Conservation (phyloP, 2,797 vertebrate genomes). For the Mionectes olivaceus region DNA sequence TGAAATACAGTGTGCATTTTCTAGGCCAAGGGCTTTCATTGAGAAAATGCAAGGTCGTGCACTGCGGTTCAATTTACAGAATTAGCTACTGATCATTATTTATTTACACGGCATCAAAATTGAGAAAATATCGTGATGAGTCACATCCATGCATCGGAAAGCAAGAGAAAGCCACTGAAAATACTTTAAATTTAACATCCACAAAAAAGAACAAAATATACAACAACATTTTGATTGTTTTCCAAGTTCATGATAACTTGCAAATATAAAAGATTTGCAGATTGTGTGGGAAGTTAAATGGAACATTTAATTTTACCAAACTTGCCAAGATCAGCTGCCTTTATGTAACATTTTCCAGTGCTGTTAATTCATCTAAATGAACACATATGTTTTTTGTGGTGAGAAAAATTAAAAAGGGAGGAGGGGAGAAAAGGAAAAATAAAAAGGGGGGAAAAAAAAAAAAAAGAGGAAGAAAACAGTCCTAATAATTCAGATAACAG, state of each 20-base stretch:
- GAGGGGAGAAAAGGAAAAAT: not conserved
- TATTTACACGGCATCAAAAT: not conserved
- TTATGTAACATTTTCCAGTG: not conserved
- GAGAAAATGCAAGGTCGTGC: not conserved
- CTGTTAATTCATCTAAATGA: not conserved
- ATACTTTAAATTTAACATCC: not conserved
- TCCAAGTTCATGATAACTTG: not conserved
- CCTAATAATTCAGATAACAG: not conserved
- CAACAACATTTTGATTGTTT: not conserved
- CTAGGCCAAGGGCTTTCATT: not conserved
- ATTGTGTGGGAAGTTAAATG: not conserved
- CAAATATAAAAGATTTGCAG: not conserved
- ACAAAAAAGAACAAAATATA: not conserved
- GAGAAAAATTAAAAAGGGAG: not conserved
- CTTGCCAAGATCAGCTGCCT: not conserved
- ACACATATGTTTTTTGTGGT: not conserved
- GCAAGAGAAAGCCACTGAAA: not conserved
- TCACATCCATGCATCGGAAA: not conserved
- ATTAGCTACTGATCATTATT: constrained; percentile 2
- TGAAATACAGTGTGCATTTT: not conserved
- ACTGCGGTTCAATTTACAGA: not conserved
- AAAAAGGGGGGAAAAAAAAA: not conserved
- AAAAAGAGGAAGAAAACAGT: not conserved
- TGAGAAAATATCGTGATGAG: not conserved
- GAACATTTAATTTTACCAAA: not conserved